Percentiles rank a stretch among this genome's conserved stretches.
Evolutionary conservation across 2,797 vertebrate species (phyloP).

Genomic region (Octomys mimax): DNA sequence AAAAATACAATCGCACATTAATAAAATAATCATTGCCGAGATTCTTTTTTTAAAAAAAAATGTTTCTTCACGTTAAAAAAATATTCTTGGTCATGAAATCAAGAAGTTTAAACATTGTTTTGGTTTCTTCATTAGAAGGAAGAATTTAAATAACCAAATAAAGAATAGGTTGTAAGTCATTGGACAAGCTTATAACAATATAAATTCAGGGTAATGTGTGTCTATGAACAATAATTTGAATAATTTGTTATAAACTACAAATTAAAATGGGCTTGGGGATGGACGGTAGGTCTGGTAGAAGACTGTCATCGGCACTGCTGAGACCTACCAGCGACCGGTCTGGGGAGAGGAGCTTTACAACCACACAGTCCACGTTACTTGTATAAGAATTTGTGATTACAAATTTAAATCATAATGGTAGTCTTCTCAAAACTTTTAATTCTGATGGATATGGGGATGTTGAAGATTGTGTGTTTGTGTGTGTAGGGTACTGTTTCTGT

Average conservation of each 20-base stretch:
- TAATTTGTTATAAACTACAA: background rate
- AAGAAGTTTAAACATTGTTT: conserved; percentile 63
- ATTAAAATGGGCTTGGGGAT: background rate
- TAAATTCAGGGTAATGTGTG: conserved; percentile 1
- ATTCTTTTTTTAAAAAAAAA: conserved; percentile 65
- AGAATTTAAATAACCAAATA: conserved; percentile 63
- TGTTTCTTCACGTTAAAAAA: conserved; percentile 66
- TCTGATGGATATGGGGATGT: conserved; percentile 68
- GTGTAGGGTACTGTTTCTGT: conserved; percentile 80
- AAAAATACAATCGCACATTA: conserved; percentile 80
- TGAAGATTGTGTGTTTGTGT: background rate
- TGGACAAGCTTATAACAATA: conserved; percentile 47
- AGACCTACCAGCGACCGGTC: background rate
- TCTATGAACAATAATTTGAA: conserved; percentile 17
- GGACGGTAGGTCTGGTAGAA: background rate
- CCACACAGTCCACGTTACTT: conserved; percentile 76
- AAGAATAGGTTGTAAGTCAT: conserved; percentile 62
- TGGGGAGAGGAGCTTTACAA: conserved; percentile 56
- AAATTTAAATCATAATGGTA: conserved; percentile 50
- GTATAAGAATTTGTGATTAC: conserved; percentile 75
- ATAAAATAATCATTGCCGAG: conserved; percentile 61
- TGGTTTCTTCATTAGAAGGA: conserved; percentile 64
- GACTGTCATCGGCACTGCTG: background rate
- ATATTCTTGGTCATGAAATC: conserved; percentile 58
- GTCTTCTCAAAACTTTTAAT: conserved; percentile 69